These are phyloP conservation scores for Proteles cristata DNA, from an alignment of 2,113 vertebrate genomes.

Conservation along the genomic window DNA sequence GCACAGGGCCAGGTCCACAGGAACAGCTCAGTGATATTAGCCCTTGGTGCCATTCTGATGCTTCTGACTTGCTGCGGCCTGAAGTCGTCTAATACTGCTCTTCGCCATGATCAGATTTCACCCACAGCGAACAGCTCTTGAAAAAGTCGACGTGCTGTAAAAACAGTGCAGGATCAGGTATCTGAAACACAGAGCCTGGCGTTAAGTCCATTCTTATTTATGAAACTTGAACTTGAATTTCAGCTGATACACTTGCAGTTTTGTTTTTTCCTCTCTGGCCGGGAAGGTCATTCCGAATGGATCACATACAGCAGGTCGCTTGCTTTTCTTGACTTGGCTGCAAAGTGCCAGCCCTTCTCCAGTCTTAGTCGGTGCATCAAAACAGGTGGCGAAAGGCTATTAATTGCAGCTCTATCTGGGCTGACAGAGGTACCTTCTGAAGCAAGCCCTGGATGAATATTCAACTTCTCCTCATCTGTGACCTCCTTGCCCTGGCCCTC, in stretches of 20 bases:
- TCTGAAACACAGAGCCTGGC: background rate
- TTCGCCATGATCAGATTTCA: background rate
- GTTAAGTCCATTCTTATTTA: background rate
- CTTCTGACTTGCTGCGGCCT: background rate
- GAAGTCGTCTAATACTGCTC: background rate
- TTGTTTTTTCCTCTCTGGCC: background rate
- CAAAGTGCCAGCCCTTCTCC: background rate
- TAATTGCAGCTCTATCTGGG: background rate
- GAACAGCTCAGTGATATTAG: background rate
- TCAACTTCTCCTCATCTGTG: conserved; percentile 41
- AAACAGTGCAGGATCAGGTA: background rate
- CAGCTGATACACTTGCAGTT: background rate
- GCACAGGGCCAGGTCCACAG: background rate
- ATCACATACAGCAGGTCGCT: background rate
- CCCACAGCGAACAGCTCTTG: background rate
- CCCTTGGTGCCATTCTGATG: background rate
- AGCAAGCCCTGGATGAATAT: conserved; percentile 51
- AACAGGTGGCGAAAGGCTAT: background rate
- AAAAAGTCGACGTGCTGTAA: background rate
- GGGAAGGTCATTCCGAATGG: conserved; percentile 39
- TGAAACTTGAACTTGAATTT: background rate
- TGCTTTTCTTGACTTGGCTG: conserved; percentile 8
- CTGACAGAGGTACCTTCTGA: background rate
- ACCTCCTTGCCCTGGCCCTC: conserved; percentile 25
- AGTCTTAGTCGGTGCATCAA: background rate